These are phyloP conservation scores for Ferrisia virgata DNA, from an alignment of 2,888 invertebrate species.

Conservation along the genomic window DNA sequence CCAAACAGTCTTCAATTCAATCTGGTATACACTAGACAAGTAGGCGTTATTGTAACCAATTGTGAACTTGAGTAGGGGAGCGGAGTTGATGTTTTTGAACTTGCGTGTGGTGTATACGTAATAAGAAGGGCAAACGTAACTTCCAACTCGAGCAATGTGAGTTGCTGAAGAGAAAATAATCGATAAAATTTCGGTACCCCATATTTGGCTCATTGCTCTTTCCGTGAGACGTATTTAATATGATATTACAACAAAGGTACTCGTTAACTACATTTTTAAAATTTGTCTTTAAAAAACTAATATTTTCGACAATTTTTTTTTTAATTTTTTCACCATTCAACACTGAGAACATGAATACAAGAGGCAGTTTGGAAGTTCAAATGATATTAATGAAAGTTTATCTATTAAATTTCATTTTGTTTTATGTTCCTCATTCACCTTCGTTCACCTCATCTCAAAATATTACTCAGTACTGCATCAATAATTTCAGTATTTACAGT, in stretches of 20 bases:
- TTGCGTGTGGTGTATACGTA: not conserved
- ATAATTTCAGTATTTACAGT: too few relatives aligned
- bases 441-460: not conserved
- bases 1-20: not conserved
- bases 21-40: not conserved
- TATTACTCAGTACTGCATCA: not conserved
- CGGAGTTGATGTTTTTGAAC: not conserved
- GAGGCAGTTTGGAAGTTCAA: too few relatives aligned
- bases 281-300: too few relatives aligned
- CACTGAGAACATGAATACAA: too few relatives aligned
- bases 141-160: not conserved
- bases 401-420: not conserved
- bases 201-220: not conserved
- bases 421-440: not conserved
- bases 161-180: not conserved
- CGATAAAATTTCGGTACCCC: conserved; percentile 21
- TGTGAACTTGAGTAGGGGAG: not conserved
- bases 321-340: too few relatives aligned
- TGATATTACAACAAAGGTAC: not conserved
- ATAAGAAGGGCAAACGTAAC: not conserved
- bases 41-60: conserved; percentile 8
- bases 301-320: too few relatives aligned
- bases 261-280: too few relatives aligned
- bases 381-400: too few relatives aligned
- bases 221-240: not conserved